Base-by-base conservation (phyloP, 1,140 invertebrate species). In the Steinernema khuongi region DNA sequence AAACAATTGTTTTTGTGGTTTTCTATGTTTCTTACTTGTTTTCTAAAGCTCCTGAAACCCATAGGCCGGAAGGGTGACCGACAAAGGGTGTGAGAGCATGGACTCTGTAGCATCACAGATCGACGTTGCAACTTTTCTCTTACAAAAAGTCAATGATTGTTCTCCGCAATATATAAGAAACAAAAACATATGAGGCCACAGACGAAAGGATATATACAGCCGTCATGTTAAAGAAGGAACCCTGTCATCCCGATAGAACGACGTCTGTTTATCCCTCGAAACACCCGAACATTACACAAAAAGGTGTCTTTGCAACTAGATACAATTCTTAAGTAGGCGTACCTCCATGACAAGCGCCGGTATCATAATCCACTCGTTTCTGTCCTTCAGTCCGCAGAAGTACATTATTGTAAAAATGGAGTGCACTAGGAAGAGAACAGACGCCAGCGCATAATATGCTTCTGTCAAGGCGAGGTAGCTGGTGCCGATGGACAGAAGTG, bases 191-290 rank as follows among this genome's bases (percentile, higher is more conserved):
- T n/a, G n/a, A n/a, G n/a, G n/a, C n/a, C n/a, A n/a, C n/a, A n/a
- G n/a, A n/a, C n/a, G n/a, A n/a, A n/a, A n/a, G n/a, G n/a, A n/a
- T n/a, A n/a, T n/a, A n/a, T n/a, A n/a, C n/a, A n/a, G n/a, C n/a
- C n/a, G n/a, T n/a, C n/a, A n/a, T n/a, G n/a, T n/a, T n/a, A n/a
- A n/a, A n/a, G n/a, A n/a, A n/a, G n/a, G n/a, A n/a, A n/a, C n/a
- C 22, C 50, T 60, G 50, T 60, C 50, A n/a, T n/a, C 14, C 50
- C 14, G 14, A 60, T 72, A 78, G 77, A 78, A 78, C 77, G 76
- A 36, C 77, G 77, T 72, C 71, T 77, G 76, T 78, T 78, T 72
- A 79, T 70, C 76, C 76, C 76, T 77, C 76, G 77, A 70, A 77
- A 78, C 77, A 79, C 79, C 76, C 79, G 50, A 17, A 60, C 11